These are phyloP conservation scores for Periparus ater DNA, from an alignment of 2,797 vertebrate genomes.

Conservation along the genomic window DNA sequence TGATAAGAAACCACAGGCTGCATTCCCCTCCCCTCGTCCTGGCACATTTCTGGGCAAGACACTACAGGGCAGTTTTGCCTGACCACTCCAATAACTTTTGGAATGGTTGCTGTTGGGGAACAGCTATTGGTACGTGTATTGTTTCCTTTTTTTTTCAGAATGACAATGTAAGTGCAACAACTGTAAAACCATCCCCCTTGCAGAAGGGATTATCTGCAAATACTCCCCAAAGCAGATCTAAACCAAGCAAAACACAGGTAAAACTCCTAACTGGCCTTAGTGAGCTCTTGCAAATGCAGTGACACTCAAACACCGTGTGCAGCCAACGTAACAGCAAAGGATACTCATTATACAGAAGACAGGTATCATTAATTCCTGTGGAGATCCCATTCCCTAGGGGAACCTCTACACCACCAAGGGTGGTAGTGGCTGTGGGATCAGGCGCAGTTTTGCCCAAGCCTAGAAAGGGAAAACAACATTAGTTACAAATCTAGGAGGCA, in stretches of 20 bases:
- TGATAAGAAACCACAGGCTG: not conserved
- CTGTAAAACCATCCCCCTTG: not conserved
- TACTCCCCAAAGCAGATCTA: not conserved
- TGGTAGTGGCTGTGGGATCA: conserved; percentile 84
- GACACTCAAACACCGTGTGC: fast-evolving
- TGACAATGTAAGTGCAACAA: not conserved
- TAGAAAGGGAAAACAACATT: conserved; percentile 53
- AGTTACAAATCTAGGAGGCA: not conserved
- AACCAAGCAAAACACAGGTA: not conserved
- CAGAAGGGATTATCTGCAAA: not conserved
- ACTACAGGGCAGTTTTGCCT: not conserved
- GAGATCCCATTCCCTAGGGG: conserved; percentile 88
- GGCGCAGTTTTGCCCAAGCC: conserved; percentile 95
- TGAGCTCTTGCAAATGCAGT: not conserved
- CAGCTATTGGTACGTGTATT: not conserved
- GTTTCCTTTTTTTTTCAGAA: not conserved
- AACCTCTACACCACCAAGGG: conserved; percentile 90
- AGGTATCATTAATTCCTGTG: conserved; percentile 91
- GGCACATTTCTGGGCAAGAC: not conserved
- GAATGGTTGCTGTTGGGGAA: not conserved
- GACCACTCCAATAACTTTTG: not conserved
- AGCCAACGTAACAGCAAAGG: conserved; percentile 74
- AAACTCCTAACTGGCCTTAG: not conserved
- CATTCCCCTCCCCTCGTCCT: not conserved
- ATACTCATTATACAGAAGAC: conserved; percentile 99